These are phyloP conservation scores for Luehdorfia chinensis DNA, from an alignment of 1,140 invertebrate genomes.

Conservation along the genomic window DNA sequence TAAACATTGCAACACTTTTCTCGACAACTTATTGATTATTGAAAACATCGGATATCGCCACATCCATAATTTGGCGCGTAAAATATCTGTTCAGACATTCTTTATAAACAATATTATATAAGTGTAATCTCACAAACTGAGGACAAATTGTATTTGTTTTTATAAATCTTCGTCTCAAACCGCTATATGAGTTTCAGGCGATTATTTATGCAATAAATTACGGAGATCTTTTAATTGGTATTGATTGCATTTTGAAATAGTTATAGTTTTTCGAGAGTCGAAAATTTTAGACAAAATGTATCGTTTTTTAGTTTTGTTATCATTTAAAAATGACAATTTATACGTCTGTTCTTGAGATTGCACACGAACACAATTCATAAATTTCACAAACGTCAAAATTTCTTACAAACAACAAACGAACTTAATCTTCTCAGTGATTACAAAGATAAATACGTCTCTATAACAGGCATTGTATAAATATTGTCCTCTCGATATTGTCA, in stretches of 20 bases:
- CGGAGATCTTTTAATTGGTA: too few species aligned
- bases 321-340: neutral
- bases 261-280: too few species aligned
- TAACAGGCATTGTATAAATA: conserved; percentile 18
- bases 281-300: too few species aligned
- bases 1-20: too few species aligned
- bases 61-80: conserved; percentile 23
- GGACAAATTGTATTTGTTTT: neutral
- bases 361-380: conserved; percentile 65
- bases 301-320: neutral
- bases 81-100: conserved; percentile 37
- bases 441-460: conserved; percentile 21
- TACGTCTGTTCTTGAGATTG: conserved; percentile 41
- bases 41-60: neutral
- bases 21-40: too few species aligned
- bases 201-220: conserved; percentile 20
- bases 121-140: conserved; percentile 35
- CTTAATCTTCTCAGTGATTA: conserved; percentile 36
- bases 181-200: conserved; percentile 19
- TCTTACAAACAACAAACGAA: conserved; percentile 52
- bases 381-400: conserved; percentile 52
- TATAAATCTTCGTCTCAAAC: conserved; percentile 26
- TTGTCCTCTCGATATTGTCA: conserved; percentile 25
- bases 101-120: conserved; percentile 39
- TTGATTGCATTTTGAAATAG: conserved; percentile 3